phyloP scores from a whole-genome alignment of 1,140 invertebrate genomes.

The Dendrolimus punctatus region DNA sequence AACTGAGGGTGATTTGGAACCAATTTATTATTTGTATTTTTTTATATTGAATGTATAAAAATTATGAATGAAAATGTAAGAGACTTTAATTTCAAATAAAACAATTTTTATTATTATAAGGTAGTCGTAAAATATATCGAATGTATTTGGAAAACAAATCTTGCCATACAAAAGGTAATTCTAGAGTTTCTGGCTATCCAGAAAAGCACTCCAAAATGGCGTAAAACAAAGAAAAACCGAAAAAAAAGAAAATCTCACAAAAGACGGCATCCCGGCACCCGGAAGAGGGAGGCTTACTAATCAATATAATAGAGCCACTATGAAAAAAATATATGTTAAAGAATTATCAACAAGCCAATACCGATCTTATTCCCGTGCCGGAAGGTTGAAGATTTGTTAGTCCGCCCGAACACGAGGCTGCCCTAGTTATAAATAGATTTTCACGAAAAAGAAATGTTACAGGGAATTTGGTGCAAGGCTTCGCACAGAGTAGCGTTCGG shows the following conservation, averaged over 20 bases:
- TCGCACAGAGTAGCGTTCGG: slow-evolving; percentile 33
- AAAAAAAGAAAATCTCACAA: slow-evolving; percentile 44
- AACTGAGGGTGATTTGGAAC: too few relatives aligned
- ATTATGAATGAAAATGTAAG: too few relatives aligned
- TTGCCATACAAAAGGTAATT: too few relatives aligned
- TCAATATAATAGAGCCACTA: slow-evolving; percentile 71
- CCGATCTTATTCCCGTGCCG: slow-evolving; percentile 17
- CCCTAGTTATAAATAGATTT: slow-evolving; percentile 72
- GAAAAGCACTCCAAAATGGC: background rate
- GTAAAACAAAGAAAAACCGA: slow-evolving; percentile 46
- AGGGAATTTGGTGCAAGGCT: slow-evolving; percentile 65
- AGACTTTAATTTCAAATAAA: too few relatives aligned
- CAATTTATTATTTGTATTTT: too few relatives aligned
- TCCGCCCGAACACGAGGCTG: slow-evolving; percentile 34
- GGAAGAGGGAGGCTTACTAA: slow-evolving; percentile 58
- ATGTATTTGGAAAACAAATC: too few relatives aligned
- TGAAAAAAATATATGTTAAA: slow-evolving; percentile 57
- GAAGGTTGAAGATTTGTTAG: slow-evolving; percentile 22
- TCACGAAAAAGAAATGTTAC: slow-evolving; percentile 71
- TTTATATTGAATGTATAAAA: too few relatives aligned
- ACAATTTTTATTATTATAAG: too few relatives aligned
- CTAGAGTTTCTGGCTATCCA: too few relatives aligned
- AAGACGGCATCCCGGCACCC: slow-evolving; percentile 40
- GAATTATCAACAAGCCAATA: slow-evolving; percentile 14
- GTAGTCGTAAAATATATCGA: too few relatives aligned